Conservation (phyloP, 2,888 invertebrate species). For the Nomada ferruginata region DNA sequence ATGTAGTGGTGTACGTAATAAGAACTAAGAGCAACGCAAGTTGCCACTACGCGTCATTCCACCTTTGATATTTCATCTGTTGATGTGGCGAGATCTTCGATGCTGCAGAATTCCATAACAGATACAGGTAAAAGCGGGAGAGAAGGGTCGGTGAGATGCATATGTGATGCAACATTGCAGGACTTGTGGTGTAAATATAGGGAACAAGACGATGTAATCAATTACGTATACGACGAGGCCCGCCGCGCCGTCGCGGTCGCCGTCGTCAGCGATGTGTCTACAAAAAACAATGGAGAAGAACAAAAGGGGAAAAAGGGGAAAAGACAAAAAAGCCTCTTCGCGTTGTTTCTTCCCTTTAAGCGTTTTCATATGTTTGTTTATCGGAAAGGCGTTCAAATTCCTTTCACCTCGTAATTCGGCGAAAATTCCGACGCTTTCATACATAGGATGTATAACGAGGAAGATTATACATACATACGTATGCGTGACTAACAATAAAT, state of each 20-base stretch:
- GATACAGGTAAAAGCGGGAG: no score
- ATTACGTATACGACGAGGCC: neutral
- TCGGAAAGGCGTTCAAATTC: no score
- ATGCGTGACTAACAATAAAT: no score
- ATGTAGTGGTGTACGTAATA: slow-evolving; percentile 14
- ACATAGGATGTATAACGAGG: no score
- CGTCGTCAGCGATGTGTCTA: neutral
- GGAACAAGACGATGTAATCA: slow-evolving; percentile 24
- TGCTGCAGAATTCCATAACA: neutral
- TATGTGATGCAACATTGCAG: slow-evolving; percentile 28
- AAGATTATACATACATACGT: no score
- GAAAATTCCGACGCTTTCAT: no score
- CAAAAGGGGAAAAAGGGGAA: no score
- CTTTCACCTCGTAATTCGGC: no score
- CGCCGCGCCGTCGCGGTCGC: neutral
- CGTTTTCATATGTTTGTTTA: no score
- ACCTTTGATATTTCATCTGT: neutral
- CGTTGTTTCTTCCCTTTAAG: no score
- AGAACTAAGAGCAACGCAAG: slow-evolving; percentile 2
- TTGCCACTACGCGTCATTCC: slow-evolving; percentile 3
- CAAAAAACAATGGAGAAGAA: neutral
- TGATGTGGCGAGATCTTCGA: neutral
- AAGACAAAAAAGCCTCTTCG: no score
- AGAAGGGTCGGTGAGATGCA: slow-evolving; percentile 13
- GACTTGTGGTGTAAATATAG: slow-evolving; percentile 47